A percentile compares a stretch with the other conserved stretches of the same genome.
Evolutionary conservation across 1,140 invertebrate species (phyloP).

Genomic region (Protaetia brevitarsis): DNA sequence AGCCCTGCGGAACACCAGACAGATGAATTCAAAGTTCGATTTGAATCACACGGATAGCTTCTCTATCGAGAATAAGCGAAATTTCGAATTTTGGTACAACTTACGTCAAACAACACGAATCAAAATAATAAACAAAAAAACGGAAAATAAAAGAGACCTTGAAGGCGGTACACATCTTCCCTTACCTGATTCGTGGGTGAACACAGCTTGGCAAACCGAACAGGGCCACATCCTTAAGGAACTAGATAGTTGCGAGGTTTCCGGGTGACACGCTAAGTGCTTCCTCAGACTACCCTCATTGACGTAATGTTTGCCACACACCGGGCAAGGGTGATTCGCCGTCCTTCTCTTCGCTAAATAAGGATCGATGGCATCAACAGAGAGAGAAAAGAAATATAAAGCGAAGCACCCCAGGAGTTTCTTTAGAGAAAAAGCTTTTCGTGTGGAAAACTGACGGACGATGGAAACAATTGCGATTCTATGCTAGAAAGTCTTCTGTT

Average conservation of each 20-base stretch:
- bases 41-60: too few species aligned
- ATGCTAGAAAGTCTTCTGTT: too few species aligned
- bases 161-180: not conserved
- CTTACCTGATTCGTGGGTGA: slow-evolving; percentile 88
- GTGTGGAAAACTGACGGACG: too few species aligned
- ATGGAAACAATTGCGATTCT: too few species aligned
- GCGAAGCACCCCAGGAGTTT: slow-evolving; percentile 49
- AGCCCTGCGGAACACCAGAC: slow-evolving; percentile 61
- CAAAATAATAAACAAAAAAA: not conserved
- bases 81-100: slow-evolving; percentile 15
- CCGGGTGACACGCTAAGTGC: slow-evolving; percentile 88
- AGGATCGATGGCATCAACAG: slow-evolving; percentile 57
- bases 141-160: not conserved
- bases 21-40: too few species aligned
- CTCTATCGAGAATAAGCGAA: too few species aligned
- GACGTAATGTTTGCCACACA: slow-evolving; percentile 92
- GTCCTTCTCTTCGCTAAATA: slow-evolving; percentile 89
- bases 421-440: slow-evolving; percentile 23
- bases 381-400: slow-evolving; percentile 49
- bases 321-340: slow-evolving; percentile 89
- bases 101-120: not conserved
- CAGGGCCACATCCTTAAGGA: slow-evolving; percentile 91
- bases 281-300: slow-evolving; percentile 91
- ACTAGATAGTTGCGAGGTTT: slow-evolving; percentile 81
- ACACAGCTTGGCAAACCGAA: slow-evolving; percentile 89